Conservation (phyloP, 2,113 vertebrate species). For the Otolemur garnettii region DNA sequence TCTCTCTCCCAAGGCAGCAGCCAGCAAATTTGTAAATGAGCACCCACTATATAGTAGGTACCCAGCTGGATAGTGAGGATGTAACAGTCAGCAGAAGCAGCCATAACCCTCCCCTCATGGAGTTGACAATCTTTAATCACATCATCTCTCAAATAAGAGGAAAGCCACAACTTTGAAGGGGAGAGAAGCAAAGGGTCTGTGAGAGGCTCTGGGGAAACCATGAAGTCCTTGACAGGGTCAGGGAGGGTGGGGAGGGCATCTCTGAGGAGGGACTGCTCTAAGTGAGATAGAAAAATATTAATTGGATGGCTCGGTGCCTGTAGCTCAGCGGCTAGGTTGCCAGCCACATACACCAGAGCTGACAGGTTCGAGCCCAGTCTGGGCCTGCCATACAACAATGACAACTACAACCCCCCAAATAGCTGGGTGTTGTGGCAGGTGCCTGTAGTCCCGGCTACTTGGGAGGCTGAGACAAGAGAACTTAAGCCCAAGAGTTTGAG, state of each 20-base stretch:
- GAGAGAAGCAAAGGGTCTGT: neutral
- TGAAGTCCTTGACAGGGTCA: neutral
- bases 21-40: neutral
- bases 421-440: too few relatives aligned
- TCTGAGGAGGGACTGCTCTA: neutral
- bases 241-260: neutral
- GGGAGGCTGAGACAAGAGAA: too few relatives aligned
- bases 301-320: too few relatives aligned
- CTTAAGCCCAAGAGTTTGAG: too few relatives aligned
- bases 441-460: too few relatives aligned
- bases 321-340: too few relatives aligned
- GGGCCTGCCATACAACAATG: too few relatives aligned
- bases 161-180: neutral
- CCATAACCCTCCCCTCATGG: neutral
- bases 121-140: neutral
- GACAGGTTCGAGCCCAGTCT: too few relatives aligned
- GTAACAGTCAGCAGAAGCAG: neutral
- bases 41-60: constrained; percentile 13
- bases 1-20: neutral
- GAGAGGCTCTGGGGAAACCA: neutral
- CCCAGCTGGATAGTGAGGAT: neutral
- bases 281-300: neutral
- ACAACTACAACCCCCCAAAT: too few relatives aligned
- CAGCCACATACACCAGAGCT: too few relatives aligned
- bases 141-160: neutral